A percentile compares a stretch with the other conserved stretches of the same genome.
Evolutionary conservation across 2,113 vertebrate species (phyloP).

Genomic region (Alces alces): DNA sequence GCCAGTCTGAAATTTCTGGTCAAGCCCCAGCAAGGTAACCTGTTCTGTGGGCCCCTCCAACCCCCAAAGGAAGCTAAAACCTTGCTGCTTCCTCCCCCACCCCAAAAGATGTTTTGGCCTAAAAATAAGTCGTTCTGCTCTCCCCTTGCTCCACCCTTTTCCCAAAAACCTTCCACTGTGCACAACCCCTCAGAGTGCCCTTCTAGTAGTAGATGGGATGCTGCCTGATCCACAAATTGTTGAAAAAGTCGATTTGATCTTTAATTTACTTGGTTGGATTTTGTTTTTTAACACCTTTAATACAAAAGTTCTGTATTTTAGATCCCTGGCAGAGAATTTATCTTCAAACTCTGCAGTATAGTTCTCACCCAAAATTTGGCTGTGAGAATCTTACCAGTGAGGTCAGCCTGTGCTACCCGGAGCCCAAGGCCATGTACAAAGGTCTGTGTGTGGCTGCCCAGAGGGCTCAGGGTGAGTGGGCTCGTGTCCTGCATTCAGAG

Average conservation of each 20-base stretch:
- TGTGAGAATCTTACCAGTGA: background rate
- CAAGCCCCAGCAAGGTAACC: background rate
- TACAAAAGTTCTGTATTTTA: background rate
- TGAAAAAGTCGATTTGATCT: background rate
- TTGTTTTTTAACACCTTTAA: background rate
- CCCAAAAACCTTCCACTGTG: background rate
- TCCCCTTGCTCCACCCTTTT: background rate
- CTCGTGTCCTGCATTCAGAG: background rate
- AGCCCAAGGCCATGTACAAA: background rate
- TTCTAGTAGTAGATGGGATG: background rate
- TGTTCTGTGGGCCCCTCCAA: background rate
- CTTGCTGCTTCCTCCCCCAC: background rate
- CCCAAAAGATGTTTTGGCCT: background rate
- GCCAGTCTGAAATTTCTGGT: background rate
- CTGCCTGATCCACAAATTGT: background rate
- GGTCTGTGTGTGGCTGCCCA: background rate
- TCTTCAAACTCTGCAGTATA: background rate
- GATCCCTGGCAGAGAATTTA: background rate
- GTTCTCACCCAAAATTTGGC: background rate
- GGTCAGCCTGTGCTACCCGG: background rate
- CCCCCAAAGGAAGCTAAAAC: background rate
- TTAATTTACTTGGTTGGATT: background rate
- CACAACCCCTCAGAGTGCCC: background rate
- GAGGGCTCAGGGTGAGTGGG: background rate
- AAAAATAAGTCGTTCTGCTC: background rate